phyloP scores from a whole-genome alignment of 2,113 vertebrate species.

The Cyanocitta stelleri region DNA sequence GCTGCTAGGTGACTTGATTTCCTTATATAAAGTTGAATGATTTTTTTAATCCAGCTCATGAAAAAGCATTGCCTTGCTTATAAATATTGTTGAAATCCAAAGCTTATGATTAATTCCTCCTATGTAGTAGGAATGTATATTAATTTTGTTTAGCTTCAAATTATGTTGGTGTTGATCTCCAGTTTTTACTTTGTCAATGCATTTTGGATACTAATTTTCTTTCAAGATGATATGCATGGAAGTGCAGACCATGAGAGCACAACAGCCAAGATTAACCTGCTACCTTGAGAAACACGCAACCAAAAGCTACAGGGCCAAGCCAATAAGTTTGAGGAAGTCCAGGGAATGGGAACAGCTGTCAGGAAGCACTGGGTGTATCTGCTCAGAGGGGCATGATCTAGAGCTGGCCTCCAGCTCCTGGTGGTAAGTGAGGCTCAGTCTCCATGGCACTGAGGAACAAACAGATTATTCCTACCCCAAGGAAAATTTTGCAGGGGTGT shows the following conservation, averaged over 20 bases:
- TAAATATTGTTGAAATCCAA: constrained; percentile 34
- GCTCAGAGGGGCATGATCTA: background rate
- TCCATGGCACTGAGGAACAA: background rate
- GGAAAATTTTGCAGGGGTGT: background rate
- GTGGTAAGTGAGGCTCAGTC: background rate
- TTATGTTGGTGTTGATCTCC: background rate
- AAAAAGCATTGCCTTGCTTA: background rate
- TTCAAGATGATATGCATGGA: background rate
- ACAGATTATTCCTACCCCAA: background rate
- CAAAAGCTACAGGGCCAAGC: background rate
- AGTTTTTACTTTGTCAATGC: background rate
- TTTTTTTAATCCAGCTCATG: background rate
- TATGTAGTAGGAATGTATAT: background rate
- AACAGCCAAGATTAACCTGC: background rate
- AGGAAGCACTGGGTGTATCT: background rate
- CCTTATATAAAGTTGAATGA: background rate
- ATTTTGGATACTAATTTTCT: background rate
- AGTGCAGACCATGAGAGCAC: background rate
- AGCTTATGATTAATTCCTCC: constrained; percentile 3
- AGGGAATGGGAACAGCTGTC: background rate
- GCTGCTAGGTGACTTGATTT: background rate
- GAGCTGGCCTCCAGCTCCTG: background rate
- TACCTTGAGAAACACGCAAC: background rate
- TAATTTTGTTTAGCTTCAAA: background rate
- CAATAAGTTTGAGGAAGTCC: background rate